Percentiles rank a stretch among this genome's conserved stretches.
phyloP scores from a whole-genome alignment of 53 echinoderm and acorn worm genomes.

The Echinarachnius parma region DNA sequence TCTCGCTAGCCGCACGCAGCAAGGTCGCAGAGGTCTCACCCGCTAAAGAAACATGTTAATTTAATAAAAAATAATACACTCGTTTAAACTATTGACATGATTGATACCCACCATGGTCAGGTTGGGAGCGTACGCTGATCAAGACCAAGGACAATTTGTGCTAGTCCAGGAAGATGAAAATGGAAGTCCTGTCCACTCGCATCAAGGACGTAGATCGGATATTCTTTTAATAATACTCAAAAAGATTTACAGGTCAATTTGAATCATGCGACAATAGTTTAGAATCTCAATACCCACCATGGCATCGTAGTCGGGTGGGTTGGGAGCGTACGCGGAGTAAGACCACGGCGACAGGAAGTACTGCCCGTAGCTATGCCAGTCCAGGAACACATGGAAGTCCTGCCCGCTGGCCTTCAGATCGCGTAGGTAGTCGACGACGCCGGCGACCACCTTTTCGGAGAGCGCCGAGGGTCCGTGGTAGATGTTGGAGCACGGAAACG shows the following conservation, averaged over 20 bases:
- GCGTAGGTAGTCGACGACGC: conserved; percentile 58
- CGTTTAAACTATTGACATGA: too few species aligned
- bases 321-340: conserved; percentile 43
- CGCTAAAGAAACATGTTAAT: too few species aligned
- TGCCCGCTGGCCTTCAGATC: conserved; percentile 41
- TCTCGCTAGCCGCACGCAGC: too few species aligned
- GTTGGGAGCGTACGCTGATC: too few species aligned
- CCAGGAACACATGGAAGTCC: conserved; percentile 66
- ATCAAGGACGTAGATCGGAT: conserved; percentile 16
- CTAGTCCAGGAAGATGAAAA: conserved; percentile 67
- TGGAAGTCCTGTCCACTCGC: conserved; percentile 39
- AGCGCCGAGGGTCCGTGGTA: conserved; percentile 56
- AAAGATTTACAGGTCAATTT: neutral
- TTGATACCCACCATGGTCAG: too few species aligned
- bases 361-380: conserved; percentile 85
- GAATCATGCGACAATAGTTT: neutral
- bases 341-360: conserved; percentile 80
- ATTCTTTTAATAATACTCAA: neutral
- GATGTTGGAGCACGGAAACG: conserved; percentile 63
- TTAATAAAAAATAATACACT: too few species aligned
- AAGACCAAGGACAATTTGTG: conserved; percentile 62
- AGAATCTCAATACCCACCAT: conserved; percentile 20
- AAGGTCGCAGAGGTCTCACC: too few species aligned
- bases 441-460: conserved; percentile 68
- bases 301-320: conserved; percentile 54